Base-by-base conservation (phyloP, 2,113 vertebrate species). In the Nibea albiflora region DNA sequence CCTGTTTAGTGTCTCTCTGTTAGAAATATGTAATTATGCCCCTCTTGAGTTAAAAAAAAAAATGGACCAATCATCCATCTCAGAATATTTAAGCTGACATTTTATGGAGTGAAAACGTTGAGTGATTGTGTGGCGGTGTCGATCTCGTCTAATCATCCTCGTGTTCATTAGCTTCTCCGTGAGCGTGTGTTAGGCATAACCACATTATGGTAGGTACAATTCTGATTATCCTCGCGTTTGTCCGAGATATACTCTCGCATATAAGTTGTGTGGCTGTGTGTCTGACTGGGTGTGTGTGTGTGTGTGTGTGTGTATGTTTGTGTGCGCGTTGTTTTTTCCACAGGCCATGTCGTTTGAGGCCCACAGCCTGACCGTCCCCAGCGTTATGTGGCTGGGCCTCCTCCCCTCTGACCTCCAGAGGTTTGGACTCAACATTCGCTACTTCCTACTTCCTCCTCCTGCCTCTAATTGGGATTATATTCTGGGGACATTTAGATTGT, bases 291-390 rank as follows among this genome's bases (percentile, higher is more conserved):
- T 64, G 75, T 84, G 71, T 71, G 81, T 80, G 47, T 82, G 56
- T 77, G 57, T 60, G 67, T 57, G 56, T 57, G 65, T 62, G 42
- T 78, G 61, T 72, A 31, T 84, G 72, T 76, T n/a, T 64, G 78
- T 84, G 62, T 70, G 68, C 52, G 66, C 44, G 62, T 58, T 64
- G 67, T 31, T 84, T 90, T 85, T 81, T 91, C 85, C 81, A 68
- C 89, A 99, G 98, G 95, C 98, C 8, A 98, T 99, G 98, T 97
- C 98, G 66, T 99, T 99, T 90, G 98, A 99, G 92, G 97, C 97
- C 74, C 96, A 95, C 89, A 97, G 93, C 84, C 97, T 99, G 94
- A 98, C 97, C 0, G 97, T 99, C 88, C 98, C 98, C 39, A 95
- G 96, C 60, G 88, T 98, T 87, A 94, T 96, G 94, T 99, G 98